Base-by-base conservation (phyloP, 2,888 invertebrate genomes). In the Allygus modestus region DNA sequence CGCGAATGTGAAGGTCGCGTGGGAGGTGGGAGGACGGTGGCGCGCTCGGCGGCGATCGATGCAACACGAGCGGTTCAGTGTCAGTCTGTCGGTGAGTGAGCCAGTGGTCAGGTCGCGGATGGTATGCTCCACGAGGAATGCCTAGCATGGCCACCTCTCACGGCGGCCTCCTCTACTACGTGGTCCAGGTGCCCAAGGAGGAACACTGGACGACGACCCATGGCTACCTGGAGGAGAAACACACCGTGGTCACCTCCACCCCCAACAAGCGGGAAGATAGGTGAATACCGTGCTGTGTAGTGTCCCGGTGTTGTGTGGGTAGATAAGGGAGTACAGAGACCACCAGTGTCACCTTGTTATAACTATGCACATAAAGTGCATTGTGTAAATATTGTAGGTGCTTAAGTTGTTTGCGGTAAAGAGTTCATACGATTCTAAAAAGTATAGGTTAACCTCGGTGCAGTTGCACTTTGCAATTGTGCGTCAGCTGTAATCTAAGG, bases 131-230 rank as follows among this genome's bases (percentile, higher is more conserved):
- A 4, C 46, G 12, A 12, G 82, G 43, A 31, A 61, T 81, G 81
- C 81, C 81, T 23, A 82, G 88, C 83, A 87, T 88, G 88, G 86
- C 88, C 86, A 87, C 86, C 41, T 88, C 88, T 15, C 94, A 94
- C 90, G 94, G 94, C 88, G 94, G 94, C 89, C 92, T 94, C 89
- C 91, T 94, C 87, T 94, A 94, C 91, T 94, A 94, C 90, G 93
- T 94, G 88, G 93, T 94, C 88, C 93, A 93, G 90, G 93, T 94
- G 87, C 94, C 94, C 26, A 92, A 91, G 89, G 92, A 88, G 73
- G 84, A 86, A 58, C 41, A 73, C 81, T 61, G 84, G 84, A 81
- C 61, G 23, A 43, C 79, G 73, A 73, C 73, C 43, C 81, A 81
- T 73, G 83, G 75, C 43, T 61, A 73, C 11, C 46, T 85, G 61